Base-by-base conservation (phyloP, 2,888 invertebrate genomes). In the Adela reaumurella region DNA sequence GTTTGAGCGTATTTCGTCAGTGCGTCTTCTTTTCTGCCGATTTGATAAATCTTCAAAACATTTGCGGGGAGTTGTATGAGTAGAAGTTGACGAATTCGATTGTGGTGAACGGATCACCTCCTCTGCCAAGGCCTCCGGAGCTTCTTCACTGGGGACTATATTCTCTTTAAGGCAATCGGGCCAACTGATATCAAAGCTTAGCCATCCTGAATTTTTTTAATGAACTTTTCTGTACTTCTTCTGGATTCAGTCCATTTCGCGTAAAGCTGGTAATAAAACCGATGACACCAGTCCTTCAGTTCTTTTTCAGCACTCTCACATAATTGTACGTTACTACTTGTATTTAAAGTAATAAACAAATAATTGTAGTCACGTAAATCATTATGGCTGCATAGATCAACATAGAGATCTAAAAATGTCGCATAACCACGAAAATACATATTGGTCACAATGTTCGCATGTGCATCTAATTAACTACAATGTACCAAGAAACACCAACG, bases 11-110 rank as follows among this genome's bases (percentile, higher is more conserved):
- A 14, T 35, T 35, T 45, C 45, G 5, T 45, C 45, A 19, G 45
- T 45, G 10, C 45, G 45, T 45, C 45, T 45, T 45, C 19, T 45
- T 45, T 45, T 45, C 20, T 45, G 45, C 19, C 45, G 45, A 20
- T 45, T 45, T 19, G 16, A 19, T 19, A 19, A 20, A 19, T 45
- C 45, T 14, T 18, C 45, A 19, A 45, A 45, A 20, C 6, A 19
- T 45, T 45, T 45, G 17, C 45, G 45, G 3, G 45, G 45, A 45
- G 19, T 19, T 19, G 19, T 16, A 19, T 19, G 19, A 11, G 45
- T 45, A 19, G 16, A 45, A 45, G 45, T 45, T 45, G 19, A 45
- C 6, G 45, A n/a, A 45, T 45, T 17, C 20, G 45, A 18, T 45
- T 45, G n/a, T 18, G 16, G 11, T 17, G 24, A 8, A 24, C 19